Conservation (phyloP, 2,797 vertebrate species). For the Oreochromis grahami region DNA sequence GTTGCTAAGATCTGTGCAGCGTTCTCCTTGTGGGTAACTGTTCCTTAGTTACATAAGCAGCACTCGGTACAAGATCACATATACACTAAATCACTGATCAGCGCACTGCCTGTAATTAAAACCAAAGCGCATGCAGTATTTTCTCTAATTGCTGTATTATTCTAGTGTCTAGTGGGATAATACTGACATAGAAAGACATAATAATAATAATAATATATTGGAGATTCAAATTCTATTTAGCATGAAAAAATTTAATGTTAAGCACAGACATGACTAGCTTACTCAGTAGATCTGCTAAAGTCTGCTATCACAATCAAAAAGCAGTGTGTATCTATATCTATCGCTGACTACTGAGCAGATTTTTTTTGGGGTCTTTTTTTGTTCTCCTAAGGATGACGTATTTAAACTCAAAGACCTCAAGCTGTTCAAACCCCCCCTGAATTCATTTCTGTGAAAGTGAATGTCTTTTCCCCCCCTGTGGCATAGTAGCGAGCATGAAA, state of each 20-base stretch:
- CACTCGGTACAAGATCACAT: neutral
- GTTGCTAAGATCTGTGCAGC: neutral
- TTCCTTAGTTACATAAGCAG: neutral
- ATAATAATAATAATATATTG: neutral
- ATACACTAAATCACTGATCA: neutral
- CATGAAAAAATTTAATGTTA: neutral
- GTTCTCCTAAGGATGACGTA: neutral
- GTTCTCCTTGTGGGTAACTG: neutral
- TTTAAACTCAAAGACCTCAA: constrained; percentile 19
- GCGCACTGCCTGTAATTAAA: neutral
- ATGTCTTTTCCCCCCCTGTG: neutral
- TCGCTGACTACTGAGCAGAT: neutral
- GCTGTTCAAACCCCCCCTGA: constrained; percentile 15
- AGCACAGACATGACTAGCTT: neutral
- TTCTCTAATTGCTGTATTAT: neutral
- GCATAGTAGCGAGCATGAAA: constrained; percentile 3
- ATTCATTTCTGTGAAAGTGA: neutral
- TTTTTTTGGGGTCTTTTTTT: neutral
- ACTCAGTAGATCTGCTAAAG: neutral
- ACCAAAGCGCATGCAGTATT: neutral
- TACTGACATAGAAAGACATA: neutral
- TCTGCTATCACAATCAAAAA: neutral
- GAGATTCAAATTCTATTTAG: neutral
- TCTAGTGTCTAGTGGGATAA: neutral
- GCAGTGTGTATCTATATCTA: neutral